phyloP scores from a whole-genome alignment of 2,888 invertebrate genomes.

The Pocota personata region DNA sequence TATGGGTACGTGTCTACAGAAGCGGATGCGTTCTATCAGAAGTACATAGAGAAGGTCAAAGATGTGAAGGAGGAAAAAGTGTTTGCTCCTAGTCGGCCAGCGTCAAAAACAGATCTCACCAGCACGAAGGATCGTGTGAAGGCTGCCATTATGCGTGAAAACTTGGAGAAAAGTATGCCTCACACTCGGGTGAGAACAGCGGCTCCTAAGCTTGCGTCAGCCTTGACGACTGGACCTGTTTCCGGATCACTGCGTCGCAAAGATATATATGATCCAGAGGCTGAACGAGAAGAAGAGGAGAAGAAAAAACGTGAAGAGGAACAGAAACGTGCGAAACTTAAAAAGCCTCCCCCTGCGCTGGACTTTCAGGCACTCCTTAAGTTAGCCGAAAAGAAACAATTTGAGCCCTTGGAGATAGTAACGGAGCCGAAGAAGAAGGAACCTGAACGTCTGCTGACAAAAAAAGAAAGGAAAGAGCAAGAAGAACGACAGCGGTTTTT shows the following conservation, averaged over 20 bases:
- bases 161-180: conserved; percentile 85
- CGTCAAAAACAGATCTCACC: conserved; percentile 80
- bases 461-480: conserved; percentile 90
- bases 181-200: conserved; percentile 67
- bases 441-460: conserved; percentile 90
- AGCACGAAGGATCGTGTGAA: conserved; percentile 90
- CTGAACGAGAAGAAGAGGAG: conserved; percentile 79
- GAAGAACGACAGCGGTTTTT: conserved; percentile 88
- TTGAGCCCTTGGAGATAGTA: conserved; percentile 87
- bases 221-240: conserved; percentile 23
- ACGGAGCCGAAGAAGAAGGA: conserved; percentile 84
- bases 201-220: conserved; percentile 37
- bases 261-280: conserved; percentile 78
- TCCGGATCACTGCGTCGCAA: conserved; percentile 46
- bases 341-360: conserved; percentile 86
- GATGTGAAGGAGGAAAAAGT: conserved; percentile 86
- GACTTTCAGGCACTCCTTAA: conserved; percentile 91
- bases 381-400: conserved; percentile 92
- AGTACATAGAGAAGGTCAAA: conserved; percentile 92
- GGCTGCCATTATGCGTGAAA: conserved; percentile 88
- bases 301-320: conserved; percentile 80
- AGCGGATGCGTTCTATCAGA: conserved; percentile 91
- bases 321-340: conserved; percentile 84
- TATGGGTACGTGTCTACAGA: conserved; percentile 95
- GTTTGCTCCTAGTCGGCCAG: conserved; percentile 84